Percentiles rank a stretch among this genome's conserved stretches.
These are phyloP conservation scores for Corythornis vintsioides DNA, from an alignment of 2,113 vertebrate species.

Conservation along the genomic window DNA sequence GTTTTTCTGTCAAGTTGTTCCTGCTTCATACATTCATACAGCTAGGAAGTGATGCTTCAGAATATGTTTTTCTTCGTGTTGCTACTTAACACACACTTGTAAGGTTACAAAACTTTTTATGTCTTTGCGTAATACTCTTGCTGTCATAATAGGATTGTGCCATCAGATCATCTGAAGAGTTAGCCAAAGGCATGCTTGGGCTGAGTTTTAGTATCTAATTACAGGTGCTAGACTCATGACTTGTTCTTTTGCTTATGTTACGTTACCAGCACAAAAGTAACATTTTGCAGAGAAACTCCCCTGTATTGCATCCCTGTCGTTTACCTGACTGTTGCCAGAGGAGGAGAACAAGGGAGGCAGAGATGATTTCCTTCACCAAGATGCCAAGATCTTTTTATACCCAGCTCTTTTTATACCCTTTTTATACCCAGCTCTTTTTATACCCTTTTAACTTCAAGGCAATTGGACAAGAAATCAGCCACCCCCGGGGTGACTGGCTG, in stretches of 20 bases:
- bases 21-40: background rate
- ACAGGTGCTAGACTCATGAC: background rate
- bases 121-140: background rate
- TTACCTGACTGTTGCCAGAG: too few species aligned
- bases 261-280: background rate
- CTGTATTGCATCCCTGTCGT: background rate
- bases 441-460: too few species aligned
- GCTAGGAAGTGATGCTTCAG: background rate
- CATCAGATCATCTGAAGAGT: background rate
- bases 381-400: too few species aligned
- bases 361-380: too few species aligned
- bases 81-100: background rate
- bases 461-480: too few species aligned
- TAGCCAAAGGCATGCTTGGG: background rate
- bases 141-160: background rate
- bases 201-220: background rate
- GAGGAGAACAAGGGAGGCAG: too few species aligned
- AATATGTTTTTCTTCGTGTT: background rate
- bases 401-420: too few species aligned
- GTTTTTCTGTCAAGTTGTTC: background rate
- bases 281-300: background rate
- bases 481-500: too few species aligned
- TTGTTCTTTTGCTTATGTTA: background rate
- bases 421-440: too few species aligned
- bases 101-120: background rate